Base-by-base conservation (phyloP, 2,113 vertebrate species). In the Gymnobelideus leadbeateri region DNA sequence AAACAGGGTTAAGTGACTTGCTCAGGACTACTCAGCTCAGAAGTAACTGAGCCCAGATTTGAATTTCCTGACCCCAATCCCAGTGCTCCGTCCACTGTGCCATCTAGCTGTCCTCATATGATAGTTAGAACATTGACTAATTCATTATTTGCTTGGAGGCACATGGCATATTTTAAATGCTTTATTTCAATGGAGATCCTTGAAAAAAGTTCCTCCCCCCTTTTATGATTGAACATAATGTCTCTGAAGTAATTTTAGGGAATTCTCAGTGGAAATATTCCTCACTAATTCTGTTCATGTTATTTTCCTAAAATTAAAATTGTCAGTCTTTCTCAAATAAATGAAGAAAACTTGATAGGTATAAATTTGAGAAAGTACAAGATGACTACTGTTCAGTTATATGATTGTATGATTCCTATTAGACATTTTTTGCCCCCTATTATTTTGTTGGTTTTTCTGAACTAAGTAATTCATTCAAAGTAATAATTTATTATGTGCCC, bases 401-500 rank as follows among this genome's bases (percentile, higher is more conserved):
- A 37, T 54, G n/a, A 91, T 11, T 3, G 37, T 53, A 19, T 91
- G 11, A 54, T 61, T 92, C 54, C 43, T 8, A 84, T 43, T 28
- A 43, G 14, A n/a, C 19, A 89, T 92, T 50, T 54, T 57, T 90
- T 90, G 47, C n/a, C n/a, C 50, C 68, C 91, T 89, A 57, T 92
- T 89, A 51, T 89, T 89, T 68, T 43, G 1, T 61, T 94, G 47
- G 11, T 61, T 90, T 23, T 84, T 26, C 10, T 93, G 91, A 52
- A 50, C 57, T 11, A 92, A 43, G 89, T 91, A 68, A 68, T 93
- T 89, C 8, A 93, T 95, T 68, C 94, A 50, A 2, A 25, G 51
- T 24, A 91, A 68, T 57, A 92, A 94, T 96, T 61, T 95, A 43
- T 89, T 77, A 46, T 23, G 91, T n/a, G 12, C 1, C 43, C 91